Evolutionary conservation across 2,113 vertebrate genomes (phyloP).

Genomic region (Typhlomys cinereus): DNA sequence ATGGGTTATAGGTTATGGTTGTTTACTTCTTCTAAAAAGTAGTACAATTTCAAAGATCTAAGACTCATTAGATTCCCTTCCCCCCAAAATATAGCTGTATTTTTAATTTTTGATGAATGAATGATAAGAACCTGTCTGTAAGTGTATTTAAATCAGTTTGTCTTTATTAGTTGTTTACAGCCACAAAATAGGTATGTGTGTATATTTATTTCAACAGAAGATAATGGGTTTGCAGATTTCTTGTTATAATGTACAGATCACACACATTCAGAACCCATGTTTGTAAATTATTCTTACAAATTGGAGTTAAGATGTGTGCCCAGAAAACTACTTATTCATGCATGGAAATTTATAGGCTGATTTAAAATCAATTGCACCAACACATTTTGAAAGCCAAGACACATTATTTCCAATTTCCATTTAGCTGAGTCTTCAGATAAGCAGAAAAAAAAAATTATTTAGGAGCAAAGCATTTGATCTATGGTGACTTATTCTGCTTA

Average conservation of each 20-base stretch:
- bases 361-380: neutral
- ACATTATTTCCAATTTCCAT: constrained; percentile 25
- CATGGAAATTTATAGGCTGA: neutral
- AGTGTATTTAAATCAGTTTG: constrained; percentile 27
- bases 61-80: constrained; percentile 6
- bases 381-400: constrained; percentile 1
- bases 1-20: neutral
- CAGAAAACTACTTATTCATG: neutral
- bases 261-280: neutral
- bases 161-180: constrained; percentile 18
- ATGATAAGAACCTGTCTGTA: neutral
- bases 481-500: constrained; percentile 45
- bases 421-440: constrained; percentile 37
- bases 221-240: neutral
- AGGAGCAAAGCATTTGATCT: constrained; percentile 6
- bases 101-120: constrained; percentile 45
- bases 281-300: neutral
- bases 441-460: constrained; percentile 50
- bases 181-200: neutral
- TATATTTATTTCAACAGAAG: constrained; percentile 18
- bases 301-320: neutral
- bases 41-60: constrained; percentile 3
- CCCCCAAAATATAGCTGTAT: neutral
- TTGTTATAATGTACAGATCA: neutral
- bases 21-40: neutral